Percentiles rank a stretch among this genome's conserved stretches.
Evolutionary conservation across 1,140 invertebrate species (phyloP).

Genomic region (Bombus polaris): DNA sequence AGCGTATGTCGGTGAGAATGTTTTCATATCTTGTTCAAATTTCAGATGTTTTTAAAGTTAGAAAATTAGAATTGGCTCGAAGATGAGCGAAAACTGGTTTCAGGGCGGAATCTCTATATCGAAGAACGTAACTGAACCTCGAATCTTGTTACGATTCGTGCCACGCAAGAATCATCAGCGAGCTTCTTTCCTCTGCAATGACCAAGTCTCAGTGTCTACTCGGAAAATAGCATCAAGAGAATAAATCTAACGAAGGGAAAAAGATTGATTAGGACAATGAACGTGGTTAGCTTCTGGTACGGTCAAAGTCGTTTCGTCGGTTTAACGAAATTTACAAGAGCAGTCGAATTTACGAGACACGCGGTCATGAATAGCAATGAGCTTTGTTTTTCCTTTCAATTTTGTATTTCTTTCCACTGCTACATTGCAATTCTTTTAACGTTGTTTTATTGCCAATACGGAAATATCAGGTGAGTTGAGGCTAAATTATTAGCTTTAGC

Average conservation of each 20-base stretch:
- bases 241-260: background rate
- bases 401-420: background rate
- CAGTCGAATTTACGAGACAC: background rate
- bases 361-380: background rate
- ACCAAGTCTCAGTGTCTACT: background rate
- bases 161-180: slow-evolving; percentile 7
- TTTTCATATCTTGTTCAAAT: no score
- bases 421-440: background rate
- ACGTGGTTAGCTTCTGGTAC: background rate
- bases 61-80: no score
- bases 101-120: no score
- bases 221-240: background rate
- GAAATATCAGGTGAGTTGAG: background rate
- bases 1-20: no score
- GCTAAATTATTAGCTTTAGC: background rate
- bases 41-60: no score
- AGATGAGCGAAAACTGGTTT: background rate
- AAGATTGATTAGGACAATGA: slow-evolving; percentile 9
- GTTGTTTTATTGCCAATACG: background rate
- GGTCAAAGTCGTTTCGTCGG: background rate
- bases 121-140: background rate
- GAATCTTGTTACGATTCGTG: slow-evolving; percentile 1
- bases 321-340: background rate
- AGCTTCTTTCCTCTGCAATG: background rate
- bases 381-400: background rate